These are phyloP conservation scores for Drosophila ambigua DNA, from an alignment of 1,140 invertebrate species.

Conservation along the genomic window DNA sequence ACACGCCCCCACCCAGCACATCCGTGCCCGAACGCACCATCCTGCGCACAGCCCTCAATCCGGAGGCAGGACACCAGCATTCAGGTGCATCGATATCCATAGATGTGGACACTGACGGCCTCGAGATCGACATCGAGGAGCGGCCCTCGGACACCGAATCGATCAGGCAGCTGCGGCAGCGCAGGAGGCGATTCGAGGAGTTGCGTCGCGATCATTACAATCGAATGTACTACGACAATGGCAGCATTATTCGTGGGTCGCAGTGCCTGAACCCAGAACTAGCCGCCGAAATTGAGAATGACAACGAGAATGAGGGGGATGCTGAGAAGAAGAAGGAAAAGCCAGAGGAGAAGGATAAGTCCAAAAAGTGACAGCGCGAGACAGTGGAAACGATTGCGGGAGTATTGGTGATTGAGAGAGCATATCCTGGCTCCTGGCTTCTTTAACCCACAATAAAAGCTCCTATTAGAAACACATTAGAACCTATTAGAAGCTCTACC, in stretches of 20 bases:
- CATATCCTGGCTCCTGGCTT: too few species aligned
- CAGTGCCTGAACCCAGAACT: not conserved
- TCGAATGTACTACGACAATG: slow-evolving; percentile 34
- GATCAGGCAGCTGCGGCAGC: slow-evolving; percentile 21
- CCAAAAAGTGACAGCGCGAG: too few species aligned
- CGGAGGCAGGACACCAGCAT: not conserved
- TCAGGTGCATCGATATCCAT: slow-evolving; percentile 37
- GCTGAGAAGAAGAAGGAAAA: too few species aligned
- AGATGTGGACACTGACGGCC: slow-evolving; percentile 6
- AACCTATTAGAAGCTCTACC: too few species aligned
- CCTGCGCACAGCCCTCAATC: not conserved
- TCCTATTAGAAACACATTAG: too few species aligned
- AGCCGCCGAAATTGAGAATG: not conserved
- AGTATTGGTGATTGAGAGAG: too few species aligned
- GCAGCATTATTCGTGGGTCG: too few species aligned
- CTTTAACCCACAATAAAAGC: too few species aligned
- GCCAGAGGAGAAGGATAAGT: too few species aligned
- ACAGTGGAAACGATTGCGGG: too few species aligned
- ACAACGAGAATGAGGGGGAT: not conserved
- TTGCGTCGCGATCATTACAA: slow-evolving; percentile 60
- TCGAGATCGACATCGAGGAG: not conserved
- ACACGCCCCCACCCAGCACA: too few species aligned
- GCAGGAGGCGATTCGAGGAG: slow-evolving; percentile 44
- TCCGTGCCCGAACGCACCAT: slow-evolving; percentile 1
- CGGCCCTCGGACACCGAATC: slow-evolving; percentile 29